A percentile compares a stretch with the other conserved stretches of the same genome.
Conservation (phyloP, 2,113 vertebrate genomes). For the Notarius lentiginosus region DNA sequence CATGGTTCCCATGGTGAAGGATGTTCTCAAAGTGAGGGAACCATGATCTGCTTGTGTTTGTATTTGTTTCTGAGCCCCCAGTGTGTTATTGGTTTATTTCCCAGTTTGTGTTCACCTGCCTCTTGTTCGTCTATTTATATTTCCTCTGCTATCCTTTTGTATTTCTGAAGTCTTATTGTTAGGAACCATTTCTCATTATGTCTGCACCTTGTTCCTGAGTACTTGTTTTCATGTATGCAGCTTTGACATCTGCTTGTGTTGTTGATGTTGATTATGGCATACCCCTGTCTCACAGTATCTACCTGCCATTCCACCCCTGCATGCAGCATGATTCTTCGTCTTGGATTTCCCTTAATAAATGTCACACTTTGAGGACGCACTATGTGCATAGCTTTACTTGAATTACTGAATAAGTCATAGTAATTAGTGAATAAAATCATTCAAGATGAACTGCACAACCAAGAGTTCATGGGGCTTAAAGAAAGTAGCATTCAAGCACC, state of each 20-base stretch:
- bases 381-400: not conserved
- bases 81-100: not conserved
- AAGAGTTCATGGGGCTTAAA: not conserved
- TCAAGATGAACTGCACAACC: not conserved
- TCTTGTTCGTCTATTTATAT: not conserved
- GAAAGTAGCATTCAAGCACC: not conserved
- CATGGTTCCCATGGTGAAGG: too few relatives aligned
- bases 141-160: not conserved
- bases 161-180: not conserved
- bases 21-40: not conserved
- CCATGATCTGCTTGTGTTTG: not conserved
- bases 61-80: not conserved
- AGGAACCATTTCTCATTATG: not conserved
- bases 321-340: not conserved
- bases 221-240: not conserved
- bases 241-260: not conserved
- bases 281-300: not conserved
- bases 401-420: not conserved
- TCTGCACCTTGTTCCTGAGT: not conserved
- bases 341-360: not conserved
- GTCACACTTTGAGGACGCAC: not conserved
- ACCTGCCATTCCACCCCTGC: not conserved
- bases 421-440: not conserved
- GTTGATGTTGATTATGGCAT: not conserved
- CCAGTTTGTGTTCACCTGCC: not conserved